Conservation (phyloP, 2,113 vertebrate species). For the Pachypanchax playfairii region DNA sequence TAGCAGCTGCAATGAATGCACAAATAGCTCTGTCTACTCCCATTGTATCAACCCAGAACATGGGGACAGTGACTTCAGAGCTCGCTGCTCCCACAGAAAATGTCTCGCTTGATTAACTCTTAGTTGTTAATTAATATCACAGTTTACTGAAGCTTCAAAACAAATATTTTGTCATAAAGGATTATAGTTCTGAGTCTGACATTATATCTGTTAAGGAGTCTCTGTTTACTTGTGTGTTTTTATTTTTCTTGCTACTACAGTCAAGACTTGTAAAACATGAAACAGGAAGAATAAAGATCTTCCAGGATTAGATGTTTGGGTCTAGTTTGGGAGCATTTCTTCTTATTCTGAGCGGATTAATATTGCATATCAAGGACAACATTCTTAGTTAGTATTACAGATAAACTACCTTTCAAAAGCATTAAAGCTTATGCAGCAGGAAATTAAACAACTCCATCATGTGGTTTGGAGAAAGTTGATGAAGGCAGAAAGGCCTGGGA, state of each 20-base stretch:
- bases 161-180: neutral
- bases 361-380: neutral
- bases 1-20: slow-evolving; percentile 61
- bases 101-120: slow-evolving; percentile 13
- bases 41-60: slow-evolving; percentile 56
- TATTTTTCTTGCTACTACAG: too few relatives aligned
- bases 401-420: neutral
- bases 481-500: neutral
- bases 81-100: slow-evolving; percentile 1
- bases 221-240: neutral
- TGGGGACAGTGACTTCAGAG: slow-evolving; percentile 10
- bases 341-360: neutral
- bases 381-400: neutral
- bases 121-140: slow-evolving; percentile 12
- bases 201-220: neutral
- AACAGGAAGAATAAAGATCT: neutral
- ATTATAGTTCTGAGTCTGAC: neutral
- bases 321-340: neutral
- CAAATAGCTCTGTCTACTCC: slow-evolving; percentile 64
- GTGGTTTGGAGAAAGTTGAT: neutral
- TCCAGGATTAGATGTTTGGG: neutral
- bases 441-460: neutral
- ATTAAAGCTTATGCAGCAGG: neutral
- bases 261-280: neutral
- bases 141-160: slow-evolving; percentile 1